These are phyloP conservation scores for Gonatopus flavifemur DNA, from an alignment of 1,140 invertebrate species.

Conservation along the genomic window DNA sequence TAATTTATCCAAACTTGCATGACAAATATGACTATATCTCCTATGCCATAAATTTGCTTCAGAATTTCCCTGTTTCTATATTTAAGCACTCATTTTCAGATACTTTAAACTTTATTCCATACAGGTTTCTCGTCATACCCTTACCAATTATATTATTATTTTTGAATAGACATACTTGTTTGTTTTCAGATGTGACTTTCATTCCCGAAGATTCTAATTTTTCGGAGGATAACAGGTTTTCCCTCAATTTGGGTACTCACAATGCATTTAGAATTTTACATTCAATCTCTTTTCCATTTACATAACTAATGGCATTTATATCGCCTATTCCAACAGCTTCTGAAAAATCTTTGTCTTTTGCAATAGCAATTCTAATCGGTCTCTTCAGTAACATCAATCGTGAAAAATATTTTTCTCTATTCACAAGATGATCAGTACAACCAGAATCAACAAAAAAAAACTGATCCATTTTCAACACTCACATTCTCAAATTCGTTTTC, in stretches of 20 bases:
- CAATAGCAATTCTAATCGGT: no score
- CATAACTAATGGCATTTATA: conserved; percentile 15
- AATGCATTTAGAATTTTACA: conserved; percentile 3
- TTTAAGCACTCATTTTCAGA: neutral
- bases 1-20: no score
- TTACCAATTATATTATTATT: neutral
- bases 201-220: conserved; percentile 18
- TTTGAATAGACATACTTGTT: neutral
- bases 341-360: no score
- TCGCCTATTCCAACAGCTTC: no score
- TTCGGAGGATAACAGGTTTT: conserved; percentile 18
- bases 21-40: neutral
- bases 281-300: neutral
- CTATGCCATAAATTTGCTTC: conserved; percentile 1
- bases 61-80: conserved; percentile 18
- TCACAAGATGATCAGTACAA: conserved; percentile 40
- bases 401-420: conserved; percentile 27
- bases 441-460: conserved; percentile 10
- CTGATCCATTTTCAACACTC: neutral
- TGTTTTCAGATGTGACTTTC: conserved; percentile 22
- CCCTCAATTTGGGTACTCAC: neutral
- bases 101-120: neutral
- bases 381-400: no score
- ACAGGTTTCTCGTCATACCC: neutral
- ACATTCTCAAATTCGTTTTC: neutral